phyloP scores from a whole-genome alignment of 2,888 invertebrate genomes.

The Cinara cedri region DNA sequence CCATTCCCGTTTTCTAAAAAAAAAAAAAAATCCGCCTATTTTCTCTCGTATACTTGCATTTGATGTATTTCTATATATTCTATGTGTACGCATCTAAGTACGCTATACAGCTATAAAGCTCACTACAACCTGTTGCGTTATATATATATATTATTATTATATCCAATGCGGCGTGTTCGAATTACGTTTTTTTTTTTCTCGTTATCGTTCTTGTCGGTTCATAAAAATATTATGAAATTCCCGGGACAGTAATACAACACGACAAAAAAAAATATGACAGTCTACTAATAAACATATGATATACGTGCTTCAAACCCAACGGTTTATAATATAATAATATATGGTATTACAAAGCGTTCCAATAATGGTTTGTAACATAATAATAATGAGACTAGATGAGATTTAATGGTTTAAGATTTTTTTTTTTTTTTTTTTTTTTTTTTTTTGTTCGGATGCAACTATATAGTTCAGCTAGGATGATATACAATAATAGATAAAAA shows the following conservation, averaged over 20 bases:
- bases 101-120: conserved; percentile 29
- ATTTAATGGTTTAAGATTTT: conserved; percentile 37
- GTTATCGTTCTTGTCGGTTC: not conserved
- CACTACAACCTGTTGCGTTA: conserved; percentile 36
- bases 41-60: not conserved
- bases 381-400: conserved; percentile 53
- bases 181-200: not conserved
- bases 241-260: not conserved
- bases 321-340: conserved; percentile 10
- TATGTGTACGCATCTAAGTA: conserved; percentile 19
- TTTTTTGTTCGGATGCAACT: conserved; percentile 51
- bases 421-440: not conserved
- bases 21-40: too few species aligned
- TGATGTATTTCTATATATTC: not conserved
- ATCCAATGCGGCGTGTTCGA: not conserved
- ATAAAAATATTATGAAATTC: not conserved
- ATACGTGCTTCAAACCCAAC: conserved; percentile 52
- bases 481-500: conserved; percentile 33
- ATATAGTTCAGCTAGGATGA: conserved; percentile 51
- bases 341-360: conserved; percentile 49
- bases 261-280: conserved; percentile 17
- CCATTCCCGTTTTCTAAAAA: too few species aligned
- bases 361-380: conserved; percentile 12
- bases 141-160: too few species aligned
- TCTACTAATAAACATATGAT: conserved; percentile 27